phyloP scores from a whole-genome alignment of 2,797 vertebrate genomes.

The Chaenodraco wilsoni region DNA sequence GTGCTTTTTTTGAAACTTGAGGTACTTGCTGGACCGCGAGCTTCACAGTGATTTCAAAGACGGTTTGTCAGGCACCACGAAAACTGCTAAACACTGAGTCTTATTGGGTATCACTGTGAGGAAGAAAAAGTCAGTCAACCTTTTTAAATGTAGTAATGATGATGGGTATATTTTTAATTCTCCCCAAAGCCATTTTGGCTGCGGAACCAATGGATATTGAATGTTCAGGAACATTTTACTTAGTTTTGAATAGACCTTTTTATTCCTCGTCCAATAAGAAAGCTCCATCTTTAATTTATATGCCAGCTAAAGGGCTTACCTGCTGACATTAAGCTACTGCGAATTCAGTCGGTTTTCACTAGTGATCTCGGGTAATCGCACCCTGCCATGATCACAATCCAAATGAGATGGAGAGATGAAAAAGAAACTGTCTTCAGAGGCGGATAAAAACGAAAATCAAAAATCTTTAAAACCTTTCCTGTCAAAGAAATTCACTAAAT shows the following conservation, averaged over 20 bases:
- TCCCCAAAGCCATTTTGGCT: constrained; percentile 14
- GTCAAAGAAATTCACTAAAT: neutral
- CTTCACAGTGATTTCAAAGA: constrained; percentile 26
- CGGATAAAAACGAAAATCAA: neutral
- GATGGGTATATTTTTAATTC: constrained; percentile 26
- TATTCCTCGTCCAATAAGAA: neutral
- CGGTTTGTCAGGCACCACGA: constrained; percentile 22
- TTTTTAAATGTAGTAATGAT: constrained; percentile 18
- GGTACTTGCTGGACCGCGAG: neutral
- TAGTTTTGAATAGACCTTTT: neutral
- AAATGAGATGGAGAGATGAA: constrained; percentile 16
- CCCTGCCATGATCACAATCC: constrained; percentile 8
- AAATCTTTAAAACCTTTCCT: constrained; percentile 16
- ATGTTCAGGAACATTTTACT: constrained; percentile 17
- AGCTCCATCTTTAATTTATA: neutral
- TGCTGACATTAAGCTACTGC: constrained; percentile 25
- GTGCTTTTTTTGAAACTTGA: neutral
- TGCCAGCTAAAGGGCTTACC: constrained; percentile 4
- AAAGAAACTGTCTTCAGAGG: constrained; percentile 19
- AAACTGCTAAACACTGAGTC: constrained; percentile 1
- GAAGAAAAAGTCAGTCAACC: constrained; percentile 26
- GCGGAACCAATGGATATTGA: constrained; percentile 9
- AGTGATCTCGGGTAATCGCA: constrained; percentile 24
- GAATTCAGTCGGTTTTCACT: constrained; percentile 8
- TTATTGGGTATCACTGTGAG: constrained; percentile 17